phyloP scores from a whole-genome alignment of 2,797 vertebrate species.

The Sebastes flavidus region DNA sequence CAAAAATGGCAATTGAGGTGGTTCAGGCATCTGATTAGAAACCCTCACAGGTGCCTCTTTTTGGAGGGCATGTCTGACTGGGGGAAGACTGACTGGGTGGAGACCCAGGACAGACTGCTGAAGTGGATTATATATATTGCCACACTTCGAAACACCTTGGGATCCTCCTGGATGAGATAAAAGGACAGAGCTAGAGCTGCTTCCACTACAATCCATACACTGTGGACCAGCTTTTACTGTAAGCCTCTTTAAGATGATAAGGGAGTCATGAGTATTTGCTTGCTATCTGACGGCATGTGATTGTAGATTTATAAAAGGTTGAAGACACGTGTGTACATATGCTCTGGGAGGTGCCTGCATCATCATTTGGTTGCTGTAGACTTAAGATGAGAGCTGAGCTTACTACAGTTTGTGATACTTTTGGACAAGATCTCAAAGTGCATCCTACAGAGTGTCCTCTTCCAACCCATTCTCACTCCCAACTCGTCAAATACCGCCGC shows the following conservation, averaged over 20 bases:
- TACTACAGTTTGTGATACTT: background rate
- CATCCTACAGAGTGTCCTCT: background rate
- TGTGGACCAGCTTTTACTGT: background rate
- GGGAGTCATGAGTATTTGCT: background rate
- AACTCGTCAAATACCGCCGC: too few species aligned
- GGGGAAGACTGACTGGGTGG: background rate
- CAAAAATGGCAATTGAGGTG: conserved; percentile 3
- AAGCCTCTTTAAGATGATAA: background rate
- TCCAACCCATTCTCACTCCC: too few species aligned
- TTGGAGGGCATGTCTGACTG: conserved; percentile 7
- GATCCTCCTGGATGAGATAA: background rate
- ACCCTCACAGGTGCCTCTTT: background rate
- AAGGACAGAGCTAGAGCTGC: background rate
- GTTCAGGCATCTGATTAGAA: conserved; percentile 32
- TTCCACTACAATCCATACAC: background rate
- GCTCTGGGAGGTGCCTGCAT: background rate
- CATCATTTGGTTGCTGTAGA: background rate
- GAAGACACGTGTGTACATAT: background rate
- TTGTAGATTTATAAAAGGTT: background rate
- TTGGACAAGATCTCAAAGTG: background rate
- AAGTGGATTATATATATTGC: conserved; percentile 4
- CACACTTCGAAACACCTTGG: background rate
- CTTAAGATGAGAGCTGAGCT: background rate
- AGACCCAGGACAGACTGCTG: background rate
- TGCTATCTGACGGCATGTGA: background rate